Percentiles rank a stretch among this genome's conserved stretches.
These are phyloP conservation scores for Peromyscus melanophrys DNA, from an alignment of 2,797 vertebrate species.

Conservation along the genomic window DNA sequence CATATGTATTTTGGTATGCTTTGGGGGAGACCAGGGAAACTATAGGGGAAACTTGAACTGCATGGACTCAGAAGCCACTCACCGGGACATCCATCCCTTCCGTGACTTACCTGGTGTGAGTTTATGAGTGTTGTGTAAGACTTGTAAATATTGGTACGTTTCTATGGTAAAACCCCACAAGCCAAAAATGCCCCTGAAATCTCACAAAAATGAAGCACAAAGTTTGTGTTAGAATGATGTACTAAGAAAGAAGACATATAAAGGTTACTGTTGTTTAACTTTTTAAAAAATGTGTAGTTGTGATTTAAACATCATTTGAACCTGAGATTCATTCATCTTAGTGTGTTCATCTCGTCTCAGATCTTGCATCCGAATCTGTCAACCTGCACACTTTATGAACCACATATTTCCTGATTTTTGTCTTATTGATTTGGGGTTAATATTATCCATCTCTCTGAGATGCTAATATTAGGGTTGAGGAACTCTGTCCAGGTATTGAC, in stretches of 20 bases:
- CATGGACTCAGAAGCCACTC: not conserved
- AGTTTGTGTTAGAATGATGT: not conserved
- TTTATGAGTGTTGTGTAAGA: not conserved
- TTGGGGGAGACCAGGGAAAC: not conserved
- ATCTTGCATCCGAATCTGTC: not conserved
- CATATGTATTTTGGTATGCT: not conserved
- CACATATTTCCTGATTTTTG: constrained; percentile 56
- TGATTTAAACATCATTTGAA: not conserved
- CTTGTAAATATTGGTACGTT: not conserved
- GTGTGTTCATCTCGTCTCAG: not conserved
- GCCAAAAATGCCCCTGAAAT: not conserved
- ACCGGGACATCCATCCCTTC: no score
- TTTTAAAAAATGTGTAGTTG: not conserved
- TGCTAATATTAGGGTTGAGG: constrained; percentile 35
- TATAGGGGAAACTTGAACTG: not conserved
- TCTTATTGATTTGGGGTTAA: constrained; percentile 19
- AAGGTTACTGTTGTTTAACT: not conserved
- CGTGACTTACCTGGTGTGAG: not conserved
- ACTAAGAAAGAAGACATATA: not conserved
- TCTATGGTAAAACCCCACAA: not conserved
- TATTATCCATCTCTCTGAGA: not conserved
- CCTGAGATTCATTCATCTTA: not conserved
- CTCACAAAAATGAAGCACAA: not conserved
- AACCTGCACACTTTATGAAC: constrained; percentile 46
- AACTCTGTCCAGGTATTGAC: constrained; percentile 31